phyloP scores from a whole-genome alignment of 2,888 invertebrate genomes.

The Dorcus parallelipipedus region DNA sequence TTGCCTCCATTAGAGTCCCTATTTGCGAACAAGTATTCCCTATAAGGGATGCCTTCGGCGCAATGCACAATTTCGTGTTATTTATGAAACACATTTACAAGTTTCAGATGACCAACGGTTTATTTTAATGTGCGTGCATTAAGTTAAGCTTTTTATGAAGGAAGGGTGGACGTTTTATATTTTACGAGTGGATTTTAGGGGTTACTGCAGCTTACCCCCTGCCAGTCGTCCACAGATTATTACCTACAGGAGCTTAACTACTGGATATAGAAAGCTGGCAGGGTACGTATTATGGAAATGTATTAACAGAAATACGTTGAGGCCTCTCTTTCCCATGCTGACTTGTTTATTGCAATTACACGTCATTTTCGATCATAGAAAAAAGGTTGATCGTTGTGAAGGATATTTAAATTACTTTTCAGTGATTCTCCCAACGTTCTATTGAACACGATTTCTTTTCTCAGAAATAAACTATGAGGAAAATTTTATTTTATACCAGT shows the following conservation, averaged over 20 bases:
- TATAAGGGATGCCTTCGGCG: background rate
- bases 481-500: too few relatives aligned
- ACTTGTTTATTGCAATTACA: too few relatives aligned
- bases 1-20: too few relatives aligned
- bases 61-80: conserved; percentile 6
- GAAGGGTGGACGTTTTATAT: conserved; percentile 29
- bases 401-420: too few relatives aligned
- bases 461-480: too few relatives aligned
- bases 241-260: conserved; percentile 13
- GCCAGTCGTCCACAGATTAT: conserved; percentile 21
- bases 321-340: background rate
- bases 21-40: too few relatives aligned
- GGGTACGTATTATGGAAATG: conserved; percentile 5
- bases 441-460: too few relatives aligned
- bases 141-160: conserved; percentile 24
- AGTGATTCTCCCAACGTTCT: too few relatives aligned
- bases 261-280: background rate
- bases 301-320: conserved; percentile 13
- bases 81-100: conserved; percentile 7
- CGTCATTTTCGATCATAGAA: too few relatives aligned
- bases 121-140: conserved; percentile 26
- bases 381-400: too few relatives aligned
- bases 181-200: conserved; percentile 28
- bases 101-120: conserved; percentile 26
- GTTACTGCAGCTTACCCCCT: conserved; percentile 19